Evolutionary conservation across 2,888 invertebrate species (phyloP).

Genomic region (Scaptomyza caliginosa): DNA sequence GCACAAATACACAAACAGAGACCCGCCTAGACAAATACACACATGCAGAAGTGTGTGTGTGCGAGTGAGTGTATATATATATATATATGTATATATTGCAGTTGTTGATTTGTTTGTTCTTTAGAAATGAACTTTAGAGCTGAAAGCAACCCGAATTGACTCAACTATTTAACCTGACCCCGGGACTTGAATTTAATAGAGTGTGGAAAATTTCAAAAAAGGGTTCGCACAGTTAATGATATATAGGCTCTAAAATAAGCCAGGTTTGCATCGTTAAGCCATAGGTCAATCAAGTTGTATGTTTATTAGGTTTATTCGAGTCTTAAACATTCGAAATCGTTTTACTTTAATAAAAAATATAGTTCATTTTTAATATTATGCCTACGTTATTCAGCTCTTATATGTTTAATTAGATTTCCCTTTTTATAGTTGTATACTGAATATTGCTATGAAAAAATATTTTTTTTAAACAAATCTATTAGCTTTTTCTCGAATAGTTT

Average conservation of each 20-base stretch:
- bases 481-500: too few species aligned
- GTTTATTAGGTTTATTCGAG: neutral
- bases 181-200: conserved; percentile 30
- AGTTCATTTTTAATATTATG: too few species aligned
- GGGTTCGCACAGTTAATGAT: neutral
- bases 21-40: conserved; percentile 45
- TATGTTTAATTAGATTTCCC: too few species aligned
- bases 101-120: conserved; percentile 57
- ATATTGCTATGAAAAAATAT: too few species aligned
- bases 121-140: conserved; percentile 70
- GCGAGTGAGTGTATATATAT: conserved; percentile 24
- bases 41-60: conserved; percentile 14
- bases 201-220: conserved; percentile 2
- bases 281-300: neutral
- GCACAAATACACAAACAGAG: conserved; percentile 66
- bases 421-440: too few species aligned
- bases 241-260: neutral
- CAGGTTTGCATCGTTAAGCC: too few species aligned
- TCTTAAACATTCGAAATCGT: too few species aligned
- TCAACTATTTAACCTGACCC: conserved; percentile 62
- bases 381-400: too few species aligned
- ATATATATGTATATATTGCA: too few species aligned
- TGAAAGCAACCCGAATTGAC: conserved; percentile 35
- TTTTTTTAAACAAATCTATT: too few species aligned
- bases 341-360: too few species aligned